A percentile compares a stretch with the other conserved stretches of the same genome.
Conservation (phyloP, 2,888 invertebrate species). For the Omphaloscelis lunosa region DNA sequence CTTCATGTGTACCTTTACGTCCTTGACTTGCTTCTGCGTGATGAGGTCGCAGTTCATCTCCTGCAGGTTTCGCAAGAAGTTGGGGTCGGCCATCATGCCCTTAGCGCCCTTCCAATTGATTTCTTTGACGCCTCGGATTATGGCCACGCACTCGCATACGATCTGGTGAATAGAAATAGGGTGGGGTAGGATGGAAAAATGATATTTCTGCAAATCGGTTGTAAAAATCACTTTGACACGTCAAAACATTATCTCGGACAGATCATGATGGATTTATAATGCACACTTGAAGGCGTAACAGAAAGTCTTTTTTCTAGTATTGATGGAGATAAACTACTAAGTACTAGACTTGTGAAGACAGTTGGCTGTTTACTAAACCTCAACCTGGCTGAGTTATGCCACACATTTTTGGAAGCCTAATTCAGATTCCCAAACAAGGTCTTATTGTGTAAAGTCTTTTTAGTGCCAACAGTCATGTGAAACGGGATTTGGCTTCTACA, state of each 20-base stretch:
- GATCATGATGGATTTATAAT: not conserved
- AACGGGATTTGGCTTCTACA: no score
- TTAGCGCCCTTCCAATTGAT: constrained; percentile 97
- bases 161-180: constrained; percentile 78
- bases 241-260: not conserved
- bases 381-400: no score
- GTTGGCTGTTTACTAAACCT: no score
- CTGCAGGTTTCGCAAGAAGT: constrained; percentile 94
- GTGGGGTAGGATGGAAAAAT: not conserved
- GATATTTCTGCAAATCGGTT: not conserved
- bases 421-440: no score
- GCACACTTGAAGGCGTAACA: not conserved
- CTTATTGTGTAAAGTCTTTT: no score
- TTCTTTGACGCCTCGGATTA: constrained; percentile 95
- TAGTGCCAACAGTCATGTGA: no score
- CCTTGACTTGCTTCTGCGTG: constrained; percentile 93
- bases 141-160: constrained; percentile 97
- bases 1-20: constrained; percentile 94
- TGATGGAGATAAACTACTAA: no score
- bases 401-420: no score
- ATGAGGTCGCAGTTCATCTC: constrained; percentile 96
- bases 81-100: constrained; percentile 97
- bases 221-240: not conserved
- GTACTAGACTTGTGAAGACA: no score
- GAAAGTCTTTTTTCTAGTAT: no score